Conservation (phyloP, 2,888 invertebrate genomes). For the Andrena haemorrhoa region DNA sequence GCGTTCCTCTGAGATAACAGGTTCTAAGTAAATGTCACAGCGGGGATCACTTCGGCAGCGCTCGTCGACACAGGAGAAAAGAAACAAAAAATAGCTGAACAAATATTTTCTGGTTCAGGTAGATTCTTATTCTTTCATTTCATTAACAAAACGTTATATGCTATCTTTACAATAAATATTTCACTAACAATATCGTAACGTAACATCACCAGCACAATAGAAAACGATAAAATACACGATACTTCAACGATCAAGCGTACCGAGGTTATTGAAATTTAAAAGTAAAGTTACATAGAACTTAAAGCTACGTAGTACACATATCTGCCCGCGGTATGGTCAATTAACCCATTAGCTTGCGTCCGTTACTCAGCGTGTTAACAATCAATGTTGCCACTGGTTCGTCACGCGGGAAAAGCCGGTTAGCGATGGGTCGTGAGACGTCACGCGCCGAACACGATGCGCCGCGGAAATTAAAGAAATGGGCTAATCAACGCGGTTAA, state of each 20-base stretch:
- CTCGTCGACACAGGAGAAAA: background rate
- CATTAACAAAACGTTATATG: constrained; percentile 32
- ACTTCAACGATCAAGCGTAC: constrained; percentile 39
- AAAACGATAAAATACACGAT: constrained; percentile 41
- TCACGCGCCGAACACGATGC: background rate
- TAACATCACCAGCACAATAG: constrained; percentile 39
- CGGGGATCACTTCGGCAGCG: background rate
- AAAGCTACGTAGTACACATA: constrained; percentile 39
- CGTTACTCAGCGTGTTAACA: constrained; percentile 18
- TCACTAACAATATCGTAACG: constrained; percentile 31
- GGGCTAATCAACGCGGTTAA: constrained; percentile 64
- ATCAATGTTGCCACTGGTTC: background rate
- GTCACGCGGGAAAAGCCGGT: constrained; percentile 15
- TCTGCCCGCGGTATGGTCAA: constrained; percentile 50
- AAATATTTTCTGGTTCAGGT: background rate
- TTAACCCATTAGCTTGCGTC: constrained; percentile 54
- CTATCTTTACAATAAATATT: constrained; percentile 29
- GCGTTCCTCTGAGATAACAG: background rate
- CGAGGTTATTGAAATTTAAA: no score
- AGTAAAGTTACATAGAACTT: constrained; percentile 20
- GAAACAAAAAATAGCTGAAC: constrained; percentile 5
- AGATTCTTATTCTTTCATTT: constrained; percentile 9
- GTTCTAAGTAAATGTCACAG: background rate
- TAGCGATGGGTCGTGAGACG: background rate
- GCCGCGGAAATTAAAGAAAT: constrained; percentile 38